A percentile compares a stretch with the other conserved stretches of the same genome.
Evolutionary conservation across 1,140 invertebrate species (phyloP).

Genomic region (Trichogramma pretiosum): DNA sequence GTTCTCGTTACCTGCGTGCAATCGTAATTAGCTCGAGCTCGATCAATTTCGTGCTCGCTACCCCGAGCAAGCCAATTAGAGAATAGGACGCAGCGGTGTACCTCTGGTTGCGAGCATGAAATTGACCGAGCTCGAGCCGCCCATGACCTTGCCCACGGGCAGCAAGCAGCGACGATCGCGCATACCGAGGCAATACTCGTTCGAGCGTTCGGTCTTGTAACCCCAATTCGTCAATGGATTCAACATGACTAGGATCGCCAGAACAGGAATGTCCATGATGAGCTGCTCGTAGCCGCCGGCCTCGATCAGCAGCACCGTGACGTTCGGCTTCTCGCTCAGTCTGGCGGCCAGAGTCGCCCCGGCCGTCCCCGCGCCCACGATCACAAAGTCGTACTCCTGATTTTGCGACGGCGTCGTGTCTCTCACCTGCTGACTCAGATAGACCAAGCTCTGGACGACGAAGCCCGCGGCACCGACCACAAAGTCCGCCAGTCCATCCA

Average conservation of each 20-base stretch:
- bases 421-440: no score
- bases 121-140: background rate
- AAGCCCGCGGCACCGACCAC: no score
- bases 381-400: constrained; percentile 3
- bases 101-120: background rate
- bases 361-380: constrained; percentile 71
- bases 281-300: constrained; percentile 58
- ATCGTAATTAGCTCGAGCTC: background rate
- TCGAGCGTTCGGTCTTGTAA: background rate
- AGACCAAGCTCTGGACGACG: no score
- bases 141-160: background rate
- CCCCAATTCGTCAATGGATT: background rate
- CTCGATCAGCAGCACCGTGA: constrained; percentile 58
- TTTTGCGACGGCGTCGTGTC: background rate
- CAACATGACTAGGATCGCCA: background rate
- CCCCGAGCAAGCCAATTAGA: background rate
- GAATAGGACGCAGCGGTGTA: background rate
- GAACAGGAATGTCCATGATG: constrained; percentile 48
- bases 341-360: constrained; percentile 67
- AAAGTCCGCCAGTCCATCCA: no score
- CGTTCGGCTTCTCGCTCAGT: constrained; percentile 51
- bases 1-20: background rate
- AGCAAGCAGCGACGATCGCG: background rate
- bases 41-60: background rate
- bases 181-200: background rate